phyloP scores from a whole-genome alignment of 2,888 invertebrate species.

The Smittia sp. region DNA sequence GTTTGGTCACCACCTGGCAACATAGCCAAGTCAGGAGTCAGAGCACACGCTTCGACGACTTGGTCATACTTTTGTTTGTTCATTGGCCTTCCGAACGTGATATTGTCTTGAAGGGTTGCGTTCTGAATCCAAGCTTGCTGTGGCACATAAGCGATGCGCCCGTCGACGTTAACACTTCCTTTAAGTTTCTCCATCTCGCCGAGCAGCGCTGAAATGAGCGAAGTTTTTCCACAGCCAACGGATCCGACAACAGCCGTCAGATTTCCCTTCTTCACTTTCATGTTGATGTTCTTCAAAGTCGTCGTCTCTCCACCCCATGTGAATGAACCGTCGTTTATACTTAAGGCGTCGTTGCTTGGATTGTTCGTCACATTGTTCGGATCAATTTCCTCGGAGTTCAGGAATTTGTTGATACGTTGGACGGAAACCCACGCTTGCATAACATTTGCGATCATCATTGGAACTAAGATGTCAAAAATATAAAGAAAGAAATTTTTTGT shows the following conservation, averaged over 20 bases:
- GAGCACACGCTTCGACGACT: slow-evolving; percentile 52
- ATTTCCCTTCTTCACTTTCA: slow-evolving; percentile 47
- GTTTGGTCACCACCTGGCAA: slow-evolving; percentile 57
- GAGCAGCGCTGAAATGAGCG: slow-evolving; percentile 53
- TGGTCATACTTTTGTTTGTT: slow-evolving; percentile 47
- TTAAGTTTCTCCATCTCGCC: slow-evolving; percentile 54
- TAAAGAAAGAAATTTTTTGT: too few species aligned
- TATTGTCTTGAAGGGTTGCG: slow-evolving; percentile 55
- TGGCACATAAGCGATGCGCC: slow-evolving; percentile 56
- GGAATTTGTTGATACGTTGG: slow-evolving; percentile 57
- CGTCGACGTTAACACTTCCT: slow-evolving; percentile 50
- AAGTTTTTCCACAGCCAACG: slow-evolving; percentile 55
- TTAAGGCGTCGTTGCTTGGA: slow-evolving; percentile 48
- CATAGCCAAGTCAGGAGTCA: slow-evolving; percentile 55
- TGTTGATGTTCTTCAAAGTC: slow-evolving; percentile 48
- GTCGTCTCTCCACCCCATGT: slow-evolving; percentile 52
- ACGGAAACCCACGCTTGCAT: slow-evolving; percentile 55
- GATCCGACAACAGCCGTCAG: slow-evolving; percentile 54
- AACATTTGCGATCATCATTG: slow-evolving; percentile 48
- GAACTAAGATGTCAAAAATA: slow-evolving; percentile 46
- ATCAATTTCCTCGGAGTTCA: slow-evolving; percentile 58
- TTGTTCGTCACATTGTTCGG: slow-evolving; percentile 51
- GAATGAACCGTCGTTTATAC: slow-evolving; percentile 56
- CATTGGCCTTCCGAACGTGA: slow-evolving; percentile 54
- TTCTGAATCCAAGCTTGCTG: slow-evolving; percentile 61